Base-by-base conservation (phyloP, 1,140 invertebrate species). In the Drosophila sechellia region DNA sequence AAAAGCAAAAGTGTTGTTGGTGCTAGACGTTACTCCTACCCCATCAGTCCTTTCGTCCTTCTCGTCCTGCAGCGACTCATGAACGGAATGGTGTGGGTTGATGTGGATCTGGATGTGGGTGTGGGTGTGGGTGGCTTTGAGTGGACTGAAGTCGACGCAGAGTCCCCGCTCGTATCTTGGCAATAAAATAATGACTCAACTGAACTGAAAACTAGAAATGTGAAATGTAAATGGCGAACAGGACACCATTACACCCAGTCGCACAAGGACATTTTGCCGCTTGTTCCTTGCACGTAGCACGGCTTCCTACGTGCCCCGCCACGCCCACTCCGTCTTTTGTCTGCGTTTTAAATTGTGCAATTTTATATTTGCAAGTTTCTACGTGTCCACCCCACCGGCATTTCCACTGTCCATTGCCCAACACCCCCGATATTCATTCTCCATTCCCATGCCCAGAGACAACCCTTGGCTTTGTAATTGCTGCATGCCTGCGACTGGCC, bases 141-240 rank as follows among this genome's bases (percentile, higher is more conserved):
- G 59, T 17, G 31, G 59, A 37, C 31, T 35, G 6, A 22, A 70
- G 73, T 81, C 72, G 76, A 66, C 79, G 68, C 84, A 83, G 64
- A 71, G 37, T 56, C 27, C 58, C 61, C 61, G 58, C 74, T 66
- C 77, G 81, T 90, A 80, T 90, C 86, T 90, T 85, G 86, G 81
- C 85, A 90, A 90, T 90, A 89, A 89, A 89, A 89, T 89, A 89
- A 89, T 89, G 84, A 89, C 84, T 89, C 84, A 89, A 89, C 84
- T 89, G 84, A 89, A 89, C 84, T 89, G 84, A 90, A 89, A 89
- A 89, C 84, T 89, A 89, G 85, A 89, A 89, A 89, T 89, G 84
- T 89, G 84, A 89, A 89, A 84, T 89, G 80, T 80, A 89, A 89
- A 89, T 89, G 84, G 85, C 77, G 73, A 65, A 80, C 64, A 90